Conservation (phyloP, 2,113 vertebrate species). For the Tragulus kanchil region DNA sequence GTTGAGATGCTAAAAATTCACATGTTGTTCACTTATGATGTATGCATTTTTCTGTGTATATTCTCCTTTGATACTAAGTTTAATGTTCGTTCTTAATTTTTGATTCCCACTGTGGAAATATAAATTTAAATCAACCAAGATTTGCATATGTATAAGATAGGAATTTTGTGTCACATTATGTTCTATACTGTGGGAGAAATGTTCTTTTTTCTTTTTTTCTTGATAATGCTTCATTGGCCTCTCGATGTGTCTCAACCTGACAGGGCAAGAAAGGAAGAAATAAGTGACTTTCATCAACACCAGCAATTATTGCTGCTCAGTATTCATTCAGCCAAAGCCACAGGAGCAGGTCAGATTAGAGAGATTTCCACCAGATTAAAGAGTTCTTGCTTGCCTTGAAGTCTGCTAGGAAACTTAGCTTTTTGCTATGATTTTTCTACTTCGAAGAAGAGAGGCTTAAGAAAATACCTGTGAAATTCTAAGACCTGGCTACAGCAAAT, state of each 20-base stretch:
- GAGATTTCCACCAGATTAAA: neutral
- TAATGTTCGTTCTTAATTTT: slow-evolving; percentile 39
- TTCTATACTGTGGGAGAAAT: slow-evolving; percentile 20
- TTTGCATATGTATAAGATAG: slow-evolving; percentile 49
- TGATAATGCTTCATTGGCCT: slow-evolving; percentile 41
- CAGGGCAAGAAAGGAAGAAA: slow-evolving; percentile 39
- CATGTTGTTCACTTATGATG: neutral
- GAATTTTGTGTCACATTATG: slow-evolving; percentile 38
- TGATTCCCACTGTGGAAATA: slow-evolving; percentile 22
- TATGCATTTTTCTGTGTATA: neutral
- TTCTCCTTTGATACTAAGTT: neutral
- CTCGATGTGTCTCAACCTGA: neutral
- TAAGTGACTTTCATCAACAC: neutral
- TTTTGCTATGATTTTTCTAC: slow-evolving; percentile 3
- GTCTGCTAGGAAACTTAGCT: neutral
- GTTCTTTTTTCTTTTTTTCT: slow-evolving; percentile 22
- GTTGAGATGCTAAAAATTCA: neutral
- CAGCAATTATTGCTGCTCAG: neutral
- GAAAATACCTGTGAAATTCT: slow-evolving; percentile 11
- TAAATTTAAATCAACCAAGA: slow-evolving; percentile 61
- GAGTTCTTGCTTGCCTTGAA: neutral
- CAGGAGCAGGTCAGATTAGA: neutral
- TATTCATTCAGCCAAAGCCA: neutral
- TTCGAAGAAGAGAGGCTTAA: slow-evolving; percentile 26
- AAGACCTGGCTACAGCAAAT: slow-evolving; percentile 21